Base-by-base conservation (phyloP, 2,888 invertebrate genomes). In the Drosophila anomelani region DNA sequence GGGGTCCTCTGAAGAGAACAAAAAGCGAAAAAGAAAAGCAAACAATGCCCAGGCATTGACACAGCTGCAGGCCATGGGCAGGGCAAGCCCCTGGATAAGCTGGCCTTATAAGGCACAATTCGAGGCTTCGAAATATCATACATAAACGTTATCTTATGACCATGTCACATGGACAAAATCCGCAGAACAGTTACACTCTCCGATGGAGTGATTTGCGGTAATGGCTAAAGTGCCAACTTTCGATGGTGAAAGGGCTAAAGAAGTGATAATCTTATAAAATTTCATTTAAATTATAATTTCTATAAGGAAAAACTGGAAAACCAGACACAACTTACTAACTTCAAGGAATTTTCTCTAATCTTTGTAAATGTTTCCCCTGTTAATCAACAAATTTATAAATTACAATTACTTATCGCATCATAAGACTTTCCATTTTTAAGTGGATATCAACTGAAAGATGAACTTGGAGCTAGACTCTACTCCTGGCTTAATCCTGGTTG, bases 161-260 rank as follows among this genome's bases (percentile, higher is more conserved):
- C 60, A 58, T 63, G 64, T 61, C 64, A 49, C 61, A 47, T 54
- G 54, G 49, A 38, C 26, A 34, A 70, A 67, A 74, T 53, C 62
- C 46, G 29, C 64, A 61, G 71, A 79, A 86, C 81, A 84, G 81
- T 81, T 86, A 84, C 78, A 81, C 80, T 77, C 80, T 77, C 73
- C 74, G 62, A 61, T 64, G 53, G 38, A 51, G 57, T 49, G 78
- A 86, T 53, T 70, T 69, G 32, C 17, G n/a, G 39, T 15, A 43
- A 46, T 29, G 26, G n/a, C 32, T 12, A 15, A 32, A 15, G 17
- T 32, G 39, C 12, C 39, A 26, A 41, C 58, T 67, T 67, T 38
- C 38, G 36, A 51, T 38, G 17, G 43, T 58, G 36, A 51, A 38
- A 38, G 47, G 49, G 20, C 23, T 8, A n/a, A 36, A 34, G 34